Evolutionary conservation across 2,888 invertebrate species (phyloP), one percentile per base, ranked within the genome.

Genomic region (Deilephila elpenor): DNA sequence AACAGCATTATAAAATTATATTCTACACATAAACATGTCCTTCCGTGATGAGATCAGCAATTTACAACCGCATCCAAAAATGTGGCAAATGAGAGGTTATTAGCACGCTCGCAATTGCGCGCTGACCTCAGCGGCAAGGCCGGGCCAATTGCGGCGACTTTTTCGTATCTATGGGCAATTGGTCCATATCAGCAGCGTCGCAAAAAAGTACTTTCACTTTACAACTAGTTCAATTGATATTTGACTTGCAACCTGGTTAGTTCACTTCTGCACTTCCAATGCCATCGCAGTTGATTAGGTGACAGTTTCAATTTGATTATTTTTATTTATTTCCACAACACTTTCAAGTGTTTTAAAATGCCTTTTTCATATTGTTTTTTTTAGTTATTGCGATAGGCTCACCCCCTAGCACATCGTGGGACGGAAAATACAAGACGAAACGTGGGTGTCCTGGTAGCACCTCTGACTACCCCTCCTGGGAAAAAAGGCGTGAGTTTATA

Each of bases 31-130:
- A 14, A 64, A n/a, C 25, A 29, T 25, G 51, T 67, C 67, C 67
- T 67, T 25, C 51, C 44, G 67, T 44, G 67, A 67, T 67, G 67
- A 67, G 44, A 25, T 67, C 67, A 67, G 67, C 67, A 67, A n/a
- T 62, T 44, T 14, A 44, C 51, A 51, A 67, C 25, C 25, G 5
- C 37, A 60, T 11, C 20, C 67, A 51, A 64, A 64, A 44, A 67
- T 51, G 51, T 51, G 25, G 25, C 67, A 67, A 64, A 67, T 20
- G 67, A 67, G 67, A 67, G 51, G 67, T 67, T 19, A 67, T 20
- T 44, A 51, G 67, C 67, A 44, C 29, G n/a, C 17, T 44, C 6
- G 44, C 37, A 64, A 64, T 51, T 67, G 67, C 25, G 44, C 25
- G 7, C 51, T 34, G 34, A 67, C 67, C 67, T 67, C 44, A 44